Evolutionary conservation across 2,113 vertebrate species (phyloP).

Genomic region (Petaurus breviceps): DNA sequence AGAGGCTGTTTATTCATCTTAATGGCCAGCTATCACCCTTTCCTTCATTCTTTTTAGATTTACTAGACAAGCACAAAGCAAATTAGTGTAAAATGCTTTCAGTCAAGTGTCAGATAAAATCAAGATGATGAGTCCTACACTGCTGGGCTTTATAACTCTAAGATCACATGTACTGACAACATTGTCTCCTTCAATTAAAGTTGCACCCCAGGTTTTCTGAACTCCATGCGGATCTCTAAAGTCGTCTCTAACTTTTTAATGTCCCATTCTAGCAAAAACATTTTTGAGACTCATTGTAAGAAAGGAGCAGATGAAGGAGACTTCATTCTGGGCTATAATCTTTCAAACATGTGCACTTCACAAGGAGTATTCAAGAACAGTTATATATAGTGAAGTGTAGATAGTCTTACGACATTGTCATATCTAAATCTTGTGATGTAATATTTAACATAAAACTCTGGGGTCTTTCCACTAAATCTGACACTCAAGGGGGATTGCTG

Average conservation of each 20-base stretch:
- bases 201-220: conserved; percentile 42
- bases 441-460: conserved; percentile 71
- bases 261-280: conserved; percentile 64
- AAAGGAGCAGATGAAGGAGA: conserved; percentile 36
- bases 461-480: conserved; percentile 50
- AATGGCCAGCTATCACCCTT: conserved; percentile 84
- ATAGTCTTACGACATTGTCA: conserved; percentile 55
- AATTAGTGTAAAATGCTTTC: conserved; percentile 86
- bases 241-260: conserved; percentile 65
- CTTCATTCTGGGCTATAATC: conserved; percentile 55
- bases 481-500: not conserved
- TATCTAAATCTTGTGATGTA: conserved; percentile 62
- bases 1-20: conserved; percentile 85
- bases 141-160: conserved; percentile 73
- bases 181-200: conserved; percentile 78
- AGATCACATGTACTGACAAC: conserved; percentile 70
- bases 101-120: conserved; percentile 84
- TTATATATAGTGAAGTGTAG: conserved; percentile 65
- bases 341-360: conserved; percentile 67
- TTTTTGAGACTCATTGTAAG: not conserved
- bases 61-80: conserved; percentile 83
- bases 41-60: conserved; percentile 83
- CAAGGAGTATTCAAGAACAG: conserved; percentile 66
- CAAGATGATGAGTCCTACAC: conserved; percentile 76
- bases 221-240: conserved; percentile 14